Percentiles rank a stretch among this genome's conserved stretches.
These are phyloP conservation scores for Ictidomys tridecemlineatus DNA, from an alignment of 2,113 vertebrate genomes.

Conservation along the genomic window DNA sequence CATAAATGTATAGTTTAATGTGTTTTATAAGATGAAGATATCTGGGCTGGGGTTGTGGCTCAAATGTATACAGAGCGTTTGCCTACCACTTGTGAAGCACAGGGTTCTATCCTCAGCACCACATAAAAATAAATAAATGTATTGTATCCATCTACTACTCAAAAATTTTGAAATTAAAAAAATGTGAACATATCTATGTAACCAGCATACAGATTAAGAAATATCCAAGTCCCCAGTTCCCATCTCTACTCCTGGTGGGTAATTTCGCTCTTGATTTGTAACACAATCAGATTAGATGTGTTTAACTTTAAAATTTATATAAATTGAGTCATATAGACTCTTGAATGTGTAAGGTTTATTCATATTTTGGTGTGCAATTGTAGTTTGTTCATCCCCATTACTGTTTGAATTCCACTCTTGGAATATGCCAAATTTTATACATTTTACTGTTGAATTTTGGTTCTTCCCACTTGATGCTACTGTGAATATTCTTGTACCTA, in stretches of 20 bases:
- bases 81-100: too few relatives aligned
- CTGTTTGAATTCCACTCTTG: constrained; percentile 17
- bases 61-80: too few relatives aligned
- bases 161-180: too few relatives aligned
- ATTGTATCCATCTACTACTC: too few relatives aligned
- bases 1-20: neutral
- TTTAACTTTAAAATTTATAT: neutral
- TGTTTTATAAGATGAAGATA: constrained; percentile 4
- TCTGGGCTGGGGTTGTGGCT: too few relatives aligned
- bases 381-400: neutral
- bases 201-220: neutral
- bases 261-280: neutral
- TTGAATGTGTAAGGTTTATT: neutral
- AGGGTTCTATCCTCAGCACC: too few relatives aligned
- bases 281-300: neutral
- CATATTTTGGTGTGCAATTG: neutral
- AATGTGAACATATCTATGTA: neutral
- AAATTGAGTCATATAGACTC: neutral
- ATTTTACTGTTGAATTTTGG: neutral
- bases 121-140: too few relatives aligned
- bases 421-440: neutral
- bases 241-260: neutral
- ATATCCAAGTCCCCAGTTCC: neutral
- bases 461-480: neutral
- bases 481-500: neutral